Evolutionary conservation across 2,113 vertebrate genomes (phyloP).

Genomic region (Craseonycteris thonglongyai): DNA sequence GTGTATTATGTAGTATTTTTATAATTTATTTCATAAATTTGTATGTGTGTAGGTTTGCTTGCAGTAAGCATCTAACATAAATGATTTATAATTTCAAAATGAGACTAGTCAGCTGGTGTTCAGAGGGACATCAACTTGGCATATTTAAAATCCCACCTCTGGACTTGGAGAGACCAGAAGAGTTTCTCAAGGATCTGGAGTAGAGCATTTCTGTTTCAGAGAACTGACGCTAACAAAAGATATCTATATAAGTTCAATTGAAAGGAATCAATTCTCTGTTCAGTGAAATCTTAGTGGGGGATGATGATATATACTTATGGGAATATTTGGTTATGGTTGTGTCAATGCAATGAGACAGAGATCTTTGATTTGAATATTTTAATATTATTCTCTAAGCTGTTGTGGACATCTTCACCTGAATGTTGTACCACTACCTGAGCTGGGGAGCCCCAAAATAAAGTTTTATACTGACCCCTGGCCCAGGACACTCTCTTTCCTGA

Average conservation of each 20-base stretch:
- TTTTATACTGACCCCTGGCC: background rate
- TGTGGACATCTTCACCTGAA: background rate
- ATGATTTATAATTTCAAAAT: background rate
- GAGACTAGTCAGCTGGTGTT: background rate
- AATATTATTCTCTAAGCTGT: background rate
- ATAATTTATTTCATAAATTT: background rate
- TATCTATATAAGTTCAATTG: background rate
- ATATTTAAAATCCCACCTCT: background rate
- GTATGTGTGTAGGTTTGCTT: background rate
- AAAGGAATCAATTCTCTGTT: background rate
- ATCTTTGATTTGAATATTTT: background rate
- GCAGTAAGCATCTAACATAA: background rate
- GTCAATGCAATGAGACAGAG: background rate
- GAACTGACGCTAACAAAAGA: background rate
- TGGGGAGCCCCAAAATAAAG: background rate
- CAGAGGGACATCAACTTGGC: background rate
- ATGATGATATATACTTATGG: background rate
- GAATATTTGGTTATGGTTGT: background rate
- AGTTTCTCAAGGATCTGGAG: background rate
- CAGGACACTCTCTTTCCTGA: background rate
- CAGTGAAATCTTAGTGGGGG: background rate
- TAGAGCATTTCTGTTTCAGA: background rate
- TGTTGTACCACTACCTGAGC: background rate
- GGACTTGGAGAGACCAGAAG: background rate
- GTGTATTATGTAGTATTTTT: background rate